Conservation (phyloP, 2,888 invertebrate species). For the Malthinus seriepunctatus region DNA sequence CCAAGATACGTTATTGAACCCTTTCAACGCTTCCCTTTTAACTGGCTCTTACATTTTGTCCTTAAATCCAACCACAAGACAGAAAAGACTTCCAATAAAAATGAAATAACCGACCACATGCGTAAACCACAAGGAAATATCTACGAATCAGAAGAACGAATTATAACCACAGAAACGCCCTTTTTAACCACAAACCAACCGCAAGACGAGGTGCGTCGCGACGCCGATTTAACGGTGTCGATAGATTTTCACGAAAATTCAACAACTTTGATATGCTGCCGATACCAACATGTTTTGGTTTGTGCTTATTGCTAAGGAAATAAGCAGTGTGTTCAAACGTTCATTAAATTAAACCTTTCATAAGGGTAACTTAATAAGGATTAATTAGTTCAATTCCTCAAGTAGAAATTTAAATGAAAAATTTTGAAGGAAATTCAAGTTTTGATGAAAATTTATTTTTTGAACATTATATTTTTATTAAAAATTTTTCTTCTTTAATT, state of each 20-base stretch:
- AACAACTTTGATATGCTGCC: conserved; percentile 17
- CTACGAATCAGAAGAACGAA: conserved; percentile 63
- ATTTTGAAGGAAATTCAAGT: background rate
- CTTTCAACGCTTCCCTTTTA: background rate
- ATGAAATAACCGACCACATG: conserved; percentile 56
- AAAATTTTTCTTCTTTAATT: conserved; percentile 7
- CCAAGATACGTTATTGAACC: background rate
- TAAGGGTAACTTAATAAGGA: background rate
- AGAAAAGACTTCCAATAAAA: conserved; percentile 51
- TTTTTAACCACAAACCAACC: conserved; percentile 64
- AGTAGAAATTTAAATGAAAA: too few relatives aligned
- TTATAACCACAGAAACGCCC: conserved; percentile 67
- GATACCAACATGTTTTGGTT: conserved; percentile 3
- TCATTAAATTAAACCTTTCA: background rate
- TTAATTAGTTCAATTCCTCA: background rate
- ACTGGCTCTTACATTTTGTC: conserved; percentile 12
- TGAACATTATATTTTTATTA: background rate
- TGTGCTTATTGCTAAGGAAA: background rate
- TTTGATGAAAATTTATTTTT: background rate
- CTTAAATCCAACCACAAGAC: conserved; percentile 29
- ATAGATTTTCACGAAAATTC: conserved; percentile 23
- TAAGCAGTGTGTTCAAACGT: background rate
- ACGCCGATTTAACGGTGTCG: conserved; percentile 49
- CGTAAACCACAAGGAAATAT: conserved; percentile 61
- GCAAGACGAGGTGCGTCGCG: conserved; percentile 55